Evolutionary conservation across 30 jellyfish, hydroid and myxozoan genomes (phyloP).

Genomic region (Cassiopea andromeda): DNA sequence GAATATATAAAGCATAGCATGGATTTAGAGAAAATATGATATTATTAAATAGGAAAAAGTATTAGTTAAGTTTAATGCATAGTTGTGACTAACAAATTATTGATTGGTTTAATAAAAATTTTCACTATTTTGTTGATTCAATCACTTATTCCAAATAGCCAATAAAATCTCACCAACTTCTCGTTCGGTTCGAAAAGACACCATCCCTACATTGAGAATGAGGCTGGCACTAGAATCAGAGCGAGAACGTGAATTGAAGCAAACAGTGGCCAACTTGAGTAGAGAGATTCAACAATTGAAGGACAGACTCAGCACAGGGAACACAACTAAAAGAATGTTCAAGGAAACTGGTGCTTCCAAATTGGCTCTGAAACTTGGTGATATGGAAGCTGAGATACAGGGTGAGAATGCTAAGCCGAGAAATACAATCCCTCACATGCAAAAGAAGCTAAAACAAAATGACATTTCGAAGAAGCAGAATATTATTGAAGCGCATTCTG

Average conservation of each 20-base stretch:
- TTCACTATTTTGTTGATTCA: too few species aligned
- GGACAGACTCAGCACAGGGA: constrained; percentile 15
- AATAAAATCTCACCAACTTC: constrained; percentile 31
- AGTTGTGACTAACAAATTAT: too few species aligned
- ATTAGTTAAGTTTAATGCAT: too few species aligned
- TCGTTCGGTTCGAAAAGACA: constrained; percentile 53
- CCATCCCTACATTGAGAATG: constrained; percentile 47
- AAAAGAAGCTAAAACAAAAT: constrained; percentile 15
- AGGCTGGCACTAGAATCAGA: constrained; percentile 43
- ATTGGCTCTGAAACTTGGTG: constrained; percentile 64
- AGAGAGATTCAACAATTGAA: constrained; percentile 40
- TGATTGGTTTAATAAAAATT: too few species aligned
- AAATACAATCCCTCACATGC: constrained; percentile 58
- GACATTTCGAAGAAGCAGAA: constrained; percentile 53
- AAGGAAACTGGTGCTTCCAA: constrained; percentile 63
- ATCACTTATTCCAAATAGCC: background rate
- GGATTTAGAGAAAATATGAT: too few species aligned
- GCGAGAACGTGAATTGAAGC: constrained; percentile 39
- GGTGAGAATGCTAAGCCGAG: constrained; percentile 16
- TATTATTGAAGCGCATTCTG: constrained; percentile 16
- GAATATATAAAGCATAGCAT: too few species aligned
- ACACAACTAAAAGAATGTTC: constrained; percentile 10
- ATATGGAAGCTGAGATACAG: constrained; percentile 34
- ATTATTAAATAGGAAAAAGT: too few species aligned
- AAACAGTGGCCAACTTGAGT: constrained; percentile 57